Evolutionary conservation across 2,888 invertebrate genomes (phyloP).

Genomic region (Camptogramma bilineatum): DNA sequence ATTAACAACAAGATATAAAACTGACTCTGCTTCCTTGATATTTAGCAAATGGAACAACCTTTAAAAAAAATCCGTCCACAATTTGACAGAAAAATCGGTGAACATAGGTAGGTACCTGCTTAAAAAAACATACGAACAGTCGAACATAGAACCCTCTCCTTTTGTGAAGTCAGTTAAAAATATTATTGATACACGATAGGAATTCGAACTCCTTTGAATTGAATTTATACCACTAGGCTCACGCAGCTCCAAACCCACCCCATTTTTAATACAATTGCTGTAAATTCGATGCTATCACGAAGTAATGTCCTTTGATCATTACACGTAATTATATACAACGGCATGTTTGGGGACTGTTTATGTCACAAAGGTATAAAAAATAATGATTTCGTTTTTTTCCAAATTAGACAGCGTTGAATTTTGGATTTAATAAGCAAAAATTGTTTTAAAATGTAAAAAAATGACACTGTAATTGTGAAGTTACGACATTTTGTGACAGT

Average conservation of each 20-base stretch:
- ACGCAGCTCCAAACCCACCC: constrained; percentile 22
- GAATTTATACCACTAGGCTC: background rate
- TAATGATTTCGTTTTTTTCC: constrained; percentile 48
- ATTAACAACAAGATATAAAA: too few species aligned
- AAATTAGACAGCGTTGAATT: constrained; percentile 26
- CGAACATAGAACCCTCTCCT: too few species aligned
- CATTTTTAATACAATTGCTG: constrained; percentile 45
- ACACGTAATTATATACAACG: constrained; percentile 64
- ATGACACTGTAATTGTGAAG: background rate
- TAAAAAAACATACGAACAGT: too few species aligned
- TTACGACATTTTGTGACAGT: background rate
- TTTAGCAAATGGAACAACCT: too few species aligned
- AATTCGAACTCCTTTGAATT: background rate
- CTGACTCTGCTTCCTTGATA: too few species aligned
- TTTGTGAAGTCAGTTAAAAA: too few species aligned
- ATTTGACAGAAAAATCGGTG: too few species aligned
- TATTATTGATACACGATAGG: background rate
- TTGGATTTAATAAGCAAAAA: background rate
- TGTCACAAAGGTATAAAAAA: constrained; percentile 50
- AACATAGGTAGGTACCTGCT: too few species aligned
- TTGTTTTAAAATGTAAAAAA: background rate
- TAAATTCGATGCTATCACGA: constrained; percentile 66
- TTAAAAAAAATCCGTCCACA: too few species aligned
- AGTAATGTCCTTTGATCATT: constrained; percentile 66
- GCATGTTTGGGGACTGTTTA: constrained; percentile 51